Evolutionary conservation across 2,113 vertebrate species (phyloP).

Genomic region (Mastomys coucha): DNA sequence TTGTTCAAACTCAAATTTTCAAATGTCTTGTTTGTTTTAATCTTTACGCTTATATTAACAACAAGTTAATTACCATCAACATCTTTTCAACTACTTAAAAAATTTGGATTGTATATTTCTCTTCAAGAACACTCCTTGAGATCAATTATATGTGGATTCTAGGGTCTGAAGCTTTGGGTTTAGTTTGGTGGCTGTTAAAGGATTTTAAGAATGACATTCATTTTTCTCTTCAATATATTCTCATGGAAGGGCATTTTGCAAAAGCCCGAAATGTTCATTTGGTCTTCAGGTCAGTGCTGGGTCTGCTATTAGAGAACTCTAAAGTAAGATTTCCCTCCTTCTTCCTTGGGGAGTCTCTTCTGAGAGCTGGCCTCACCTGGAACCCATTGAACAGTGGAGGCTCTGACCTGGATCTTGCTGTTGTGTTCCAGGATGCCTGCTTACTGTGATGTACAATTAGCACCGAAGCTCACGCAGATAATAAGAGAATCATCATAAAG

Average conservation of each 20-base stretch:
- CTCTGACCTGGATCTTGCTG: not conserved
- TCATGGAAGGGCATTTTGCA: not conserved
- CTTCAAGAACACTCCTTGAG: not conserved
- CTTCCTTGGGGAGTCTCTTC: not conserved
- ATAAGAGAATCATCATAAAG: conserved; percentile 71
- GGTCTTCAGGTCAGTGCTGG: not conserved
- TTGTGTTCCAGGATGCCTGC: conserved; percentile 43
- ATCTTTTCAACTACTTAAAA: conserved; percentile 42
- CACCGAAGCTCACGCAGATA: not conserved
- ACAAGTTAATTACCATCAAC: not conserved
- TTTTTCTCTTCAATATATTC: not conserved
- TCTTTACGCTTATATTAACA: not conserved
- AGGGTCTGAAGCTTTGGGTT: not conserved
- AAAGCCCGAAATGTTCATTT: not conserved
- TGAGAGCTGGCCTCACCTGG: not conserved
- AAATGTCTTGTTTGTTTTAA: conserved; percentile 10
- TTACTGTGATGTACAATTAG: conserved; percentile 73
- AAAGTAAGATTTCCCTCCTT: not conserved
- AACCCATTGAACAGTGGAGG: not conserved
- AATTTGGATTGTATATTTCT: not conserved
- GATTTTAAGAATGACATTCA: not conserved
- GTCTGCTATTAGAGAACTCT: not conserved
- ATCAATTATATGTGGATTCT: not conserved
- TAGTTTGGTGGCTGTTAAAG: not conserved
- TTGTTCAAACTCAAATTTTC: conserved; percentile 11